A percentile compares a stretch with the other conserved stretches of the same genome.
These are phyloP conservation scores for Anolis sagrei DNA, from an alignment of 2,113 vertebrate species.

Conservation along the genomic window DNA sequence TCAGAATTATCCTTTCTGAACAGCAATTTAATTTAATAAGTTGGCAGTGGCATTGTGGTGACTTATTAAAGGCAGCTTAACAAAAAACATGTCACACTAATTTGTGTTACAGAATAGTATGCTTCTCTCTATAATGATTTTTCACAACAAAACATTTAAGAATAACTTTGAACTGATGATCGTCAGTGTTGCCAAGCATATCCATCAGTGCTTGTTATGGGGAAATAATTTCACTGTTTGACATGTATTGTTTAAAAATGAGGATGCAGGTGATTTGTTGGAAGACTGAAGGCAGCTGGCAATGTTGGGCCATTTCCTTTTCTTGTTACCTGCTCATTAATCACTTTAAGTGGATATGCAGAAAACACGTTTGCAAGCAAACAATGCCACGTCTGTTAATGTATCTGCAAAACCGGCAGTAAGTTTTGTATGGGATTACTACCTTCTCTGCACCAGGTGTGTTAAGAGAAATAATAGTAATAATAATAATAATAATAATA, in stretches of 20 bases:
- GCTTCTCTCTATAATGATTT: neutral
- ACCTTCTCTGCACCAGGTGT: too few relatives aligned
- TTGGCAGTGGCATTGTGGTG: too few relatives aligned
- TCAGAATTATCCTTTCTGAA: too few relatives aligned
- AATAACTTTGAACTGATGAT: neutral
- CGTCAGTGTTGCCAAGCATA: fast-evolving
- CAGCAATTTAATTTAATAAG: too few relatives aligned
- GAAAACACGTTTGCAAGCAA: neutral
- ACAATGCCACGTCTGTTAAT: neutral
- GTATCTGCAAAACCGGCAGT: too few relatives aligned
- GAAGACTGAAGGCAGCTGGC: neutral
- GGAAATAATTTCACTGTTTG: too few relatives aligned
- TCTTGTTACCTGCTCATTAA: neutral
- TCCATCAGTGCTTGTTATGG: neutral
- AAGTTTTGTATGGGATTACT: too few relatives aligned
- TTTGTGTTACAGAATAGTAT: neutral
- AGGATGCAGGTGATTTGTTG: neutral
- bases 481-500: too few relatives aligned
- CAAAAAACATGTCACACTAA: neutral
- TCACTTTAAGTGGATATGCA: constrained; percentile 11
- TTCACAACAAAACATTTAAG: neutral
- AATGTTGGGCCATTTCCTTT: fast-evolving
- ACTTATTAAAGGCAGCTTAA: neutral
- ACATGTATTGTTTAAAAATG: too few relatives aligned
- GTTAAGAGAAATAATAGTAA: too few relatives aligned